These are phyloP conservation scores for Steatornis caripensis DNA, from an alignment of 2,113 vertebrate genomes.

Conservation along the genomic window DNA sequence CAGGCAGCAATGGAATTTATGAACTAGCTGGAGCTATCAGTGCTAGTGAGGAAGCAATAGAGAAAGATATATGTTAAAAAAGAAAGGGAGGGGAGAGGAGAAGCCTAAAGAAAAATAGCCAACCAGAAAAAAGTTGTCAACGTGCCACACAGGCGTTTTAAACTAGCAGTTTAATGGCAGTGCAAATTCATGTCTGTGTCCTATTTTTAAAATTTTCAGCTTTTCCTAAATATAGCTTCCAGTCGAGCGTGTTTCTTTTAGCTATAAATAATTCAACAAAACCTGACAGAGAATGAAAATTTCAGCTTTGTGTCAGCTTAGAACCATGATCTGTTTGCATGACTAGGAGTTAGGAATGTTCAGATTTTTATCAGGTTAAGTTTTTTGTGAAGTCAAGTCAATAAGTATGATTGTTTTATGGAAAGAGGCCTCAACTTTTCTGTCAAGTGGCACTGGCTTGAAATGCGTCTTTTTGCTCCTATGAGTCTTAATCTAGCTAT, in stretches of 20 bases:
- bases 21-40: slow-evolving; percentile 44
- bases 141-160: not conserved
- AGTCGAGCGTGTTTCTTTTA: not conserved
- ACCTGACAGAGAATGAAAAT: not conserved
- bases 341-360: not conserved
- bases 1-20: slow-evolving; percentile 61
- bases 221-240: slow-evolving; percentile 41
- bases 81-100: fast-evolving
- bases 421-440: not conserved
- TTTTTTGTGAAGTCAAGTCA: not conserved
- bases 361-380: not conserved
- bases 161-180: not conserved
- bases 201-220: slow-evolving; percentile 5
- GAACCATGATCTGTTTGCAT: not conserved
- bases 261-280: not conserved
- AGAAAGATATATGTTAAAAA: not conserved
- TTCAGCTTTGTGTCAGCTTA: not conserved
- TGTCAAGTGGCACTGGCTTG: not conserved
- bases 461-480: not conserved
- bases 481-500: not conserved
- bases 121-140: not conserved
- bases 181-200: not conserved
- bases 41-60: not conserved
- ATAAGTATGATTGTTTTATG: not conserved
- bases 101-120: not conserved